Base-by-base conservation (phyloP, 1,140 invertebrate species). In the Glossosoma conforme region DNA sequence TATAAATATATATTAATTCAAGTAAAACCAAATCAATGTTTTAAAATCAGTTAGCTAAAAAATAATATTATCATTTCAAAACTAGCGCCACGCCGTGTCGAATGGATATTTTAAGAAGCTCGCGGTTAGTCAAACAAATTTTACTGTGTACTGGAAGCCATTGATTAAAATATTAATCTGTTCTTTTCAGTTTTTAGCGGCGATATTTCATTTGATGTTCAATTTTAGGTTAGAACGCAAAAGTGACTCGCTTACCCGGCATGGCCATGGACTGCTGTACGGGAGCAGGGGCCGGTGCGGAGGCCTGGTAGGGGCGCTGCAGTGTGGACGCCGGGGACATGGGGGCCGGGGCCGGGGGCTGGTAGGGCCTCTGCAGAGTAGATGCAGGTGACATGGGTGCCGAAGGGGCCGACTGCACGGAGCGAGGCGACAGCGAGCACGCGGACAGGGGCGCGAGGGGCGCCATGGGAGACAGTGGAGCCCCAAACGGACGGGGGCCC, bases 401-500 rank as follows among this genome's bases (percentile, higher is more conserved):
- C 18, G 71, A 70, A 14, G 69, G 66, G 25, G 68, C 69, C 20
- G 70, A 69, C 51, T 66, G 64, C n/a, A 74, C 74, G 13, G 74
- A 66, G 3, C 61, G 60, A 30, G 50, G 56, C 52, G 70, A 74
- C 57, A 68, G 74, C 41, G 65, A 71, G 45, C 68, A 68, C 41
- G 66, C 62, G 56, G 75, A 57, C 21, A 69, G 68, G 62, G 71
- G 74, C 20, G 61, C 61, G 49, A 52, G 75, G 14, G 67, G 56
- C 60, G 55, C 1, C 64, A 61, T 11, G 60, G 65, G 36, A 62
- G 62, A 68, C 63, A 54, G 65, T 74, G 30, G 74, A 70, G 49
- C 38, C 37, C 77, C 75, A 59, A 83, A 84, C 4, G 82, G 81
- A 61, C 81, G 81, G 19, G 82, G 81, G 15, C 77, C 78, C 22